Conservation (phyloP, 1,140 invertebrate species). For the Platyura marginata region DNA sequence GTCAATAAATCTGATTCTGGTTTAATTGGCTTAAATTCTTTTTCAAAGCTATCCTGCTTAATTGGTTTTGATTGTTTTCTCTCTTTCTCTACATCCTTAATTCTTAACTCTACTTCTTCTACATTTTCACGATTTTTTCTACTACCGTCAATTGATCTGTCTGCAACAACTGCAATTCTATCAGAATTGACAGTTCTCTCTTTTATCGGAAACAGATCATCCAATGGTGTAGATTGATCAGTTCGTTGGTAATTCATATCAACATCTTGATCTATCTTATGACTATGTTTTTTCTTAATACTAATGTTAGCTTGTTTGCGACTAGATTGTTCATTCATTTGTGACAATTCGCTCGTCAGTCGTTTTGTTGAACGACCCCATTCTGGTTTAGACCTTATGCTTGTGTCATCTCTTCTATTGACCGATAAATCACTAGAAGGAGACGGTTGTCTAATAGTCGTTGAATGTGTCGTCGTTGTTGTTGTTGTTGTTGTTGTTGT, state of each 20-base stretch:
- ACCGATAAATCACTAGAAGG: constrained; percentile 17
- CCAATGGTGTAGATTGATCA: too few relatives aligned
- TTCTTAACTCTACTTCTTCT: not conserved
- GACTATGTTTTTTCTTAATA: not conserved
- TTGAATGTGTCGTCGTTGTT: constrained; percentile 12
- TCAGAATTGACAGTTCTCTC: not conserved
- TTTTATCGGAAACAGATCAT: too few relatives aligned
- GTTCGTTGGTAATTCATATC: too few relatives aligned
- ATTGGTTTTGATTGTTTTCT: not conserved
- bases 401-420: constrained; percentile 10
- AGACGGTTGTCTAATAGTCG: constrained; percentile 24
- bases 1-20: too few relatives aligned
- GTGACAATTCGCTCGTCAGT: not conserved
- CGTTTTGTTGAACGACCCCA: not conserved
- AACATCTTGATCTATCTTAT: not conserved
- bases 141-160: not conserved
- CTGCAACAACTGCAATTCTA: not conserved
- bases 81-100: not conserved
- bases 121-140: not conserved
- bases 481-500: too few relatives aligned
- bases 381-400: not conserved
- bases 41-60: too few relatives aligned
- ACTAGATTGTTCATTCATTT: constrained; percentile 9
- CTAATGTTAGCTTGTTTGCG: constrained; percentile 5
- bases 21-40: too few relatives aligned